These are phyloP conservation scores for Tipula unca DNA, from an alignment of 2,888 invertebrate species.

Conservation along the genomic window DNA sequence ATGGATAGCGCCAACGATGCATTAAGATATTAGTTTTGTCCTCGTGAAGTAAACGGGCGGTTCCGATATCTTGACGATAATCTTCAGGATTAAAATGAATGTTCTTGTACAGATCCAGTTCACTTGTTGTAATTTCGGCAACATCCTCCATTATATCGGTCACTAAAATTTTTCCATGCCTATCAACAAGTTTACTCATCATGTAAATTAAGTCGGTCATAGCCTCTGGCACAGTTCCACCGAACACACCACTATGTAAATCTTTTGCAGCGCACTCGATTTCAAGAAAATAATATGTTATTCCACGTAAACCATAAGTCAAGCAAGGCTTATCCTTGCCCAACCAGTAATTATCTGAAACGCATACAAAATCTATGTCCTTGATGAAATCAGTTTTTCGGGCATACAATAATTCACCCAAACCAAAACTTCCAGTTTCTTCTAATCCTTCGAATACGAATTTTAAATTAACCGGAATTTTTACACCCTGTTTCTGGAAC, in stretches of 20 bases:
- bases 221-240: conserved; percentile 86
- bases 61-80: conserved; percentile 63
- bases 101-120: conserved; percentile 62
- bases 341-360: conserved; percentile 98
- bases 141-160: conserved; percentile 80
- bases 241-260: conserved; percentile 92
- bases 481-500: conserved; percentile 47
- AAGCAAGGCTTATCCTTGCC: conserved; percentile 95
- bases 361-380: conserved; percentile 87
- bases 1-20: conserved; percentile 93
- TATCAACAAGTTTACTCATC: conserved; percentile 74
- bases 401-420: conserved; percentile 70
- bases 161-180: conserved; percentile 76
- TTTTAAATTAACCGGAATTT: conserved; percentile 15
- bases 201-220: conserved; percentile 87
- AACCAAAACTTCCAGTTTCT: conserved; percentile 93
- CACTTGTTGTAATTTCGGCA: conserved; percentile 57
- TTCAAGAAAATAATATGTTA: conserved; percentile 84
- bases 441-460: conserved; percentile 68
- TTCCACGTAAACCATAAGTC: conserved; percentile 90
- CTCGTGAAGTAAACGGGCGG: conserved; percentile 59
- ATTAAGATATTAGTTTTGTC: conserved; percentile 78
- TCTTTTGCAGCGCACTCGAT: conserved; percentile 85
- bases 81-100: conserved; percentile 81
- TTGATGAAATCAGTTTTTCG: conserved; percentile 67